Base-by-base conservation (phyloP, 2,113 vertebrate species). In the Pholis gunnellus region DNA sequence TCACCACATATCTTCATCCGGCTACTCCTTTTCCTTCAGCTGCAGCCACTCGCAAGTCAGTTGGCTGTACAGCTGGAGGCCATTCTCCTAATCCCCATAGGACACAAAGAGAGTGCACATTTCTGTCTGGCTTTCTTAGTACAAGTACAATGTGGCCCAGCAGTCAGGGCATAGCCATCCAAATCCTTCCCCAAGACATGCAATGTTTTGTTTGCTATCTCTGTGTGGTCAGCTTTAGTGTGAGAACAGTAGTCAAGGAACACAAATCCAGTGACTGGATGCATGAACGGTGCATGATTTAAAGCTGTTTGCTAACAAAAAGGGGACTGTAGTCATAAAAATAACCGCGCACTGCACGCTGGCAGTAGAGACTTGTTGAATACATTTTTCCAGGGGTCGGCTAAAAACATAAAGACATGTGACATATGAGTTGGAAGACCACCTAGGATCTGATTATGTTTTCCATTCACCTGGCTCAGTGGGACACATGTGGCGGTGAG, bases 401-500 rank as follows among this genome's bases (percentile, higher is more conserved):
- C 60, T 84, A 64, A 82, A 76, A 75, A 71, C 34, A 8, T 31
- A 75, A 66, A 72, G 31, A 40, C 29, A 6, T 63, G 17, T 71
- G 79, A 83, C 65, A 72, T 71, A 29, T 87, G 81, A 87, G 42
- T 82, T 54, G 67, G 54, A n/a, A 40, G 72, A 84, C 68, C 80
- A 82, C 84, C 70, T 63, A 13, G 86, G 7, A 71, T 13, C 65
- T 87, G 76, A 85, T 86, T 76, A 63, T 77, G 79, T 82, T 83
- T 84, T 83, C 61, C 81, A 84, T 86, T 86, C 77, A 72, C 78
- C 52, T 68, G 64, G 70, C 84, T 81, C 82, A 59, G 82, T 7
- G 36, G 81, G 83, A 81, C 81, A 77, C 74, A 69, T 78, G 65
- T 13, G n/a, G 73, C 72, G 54, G 50, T 22, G 36, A 76, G 66